These are phyloP conservation scores for Montipora capitata DNA, from an alignment of 92 coral and sea anemone genomes.

Conservation along the genomic window DNA sequence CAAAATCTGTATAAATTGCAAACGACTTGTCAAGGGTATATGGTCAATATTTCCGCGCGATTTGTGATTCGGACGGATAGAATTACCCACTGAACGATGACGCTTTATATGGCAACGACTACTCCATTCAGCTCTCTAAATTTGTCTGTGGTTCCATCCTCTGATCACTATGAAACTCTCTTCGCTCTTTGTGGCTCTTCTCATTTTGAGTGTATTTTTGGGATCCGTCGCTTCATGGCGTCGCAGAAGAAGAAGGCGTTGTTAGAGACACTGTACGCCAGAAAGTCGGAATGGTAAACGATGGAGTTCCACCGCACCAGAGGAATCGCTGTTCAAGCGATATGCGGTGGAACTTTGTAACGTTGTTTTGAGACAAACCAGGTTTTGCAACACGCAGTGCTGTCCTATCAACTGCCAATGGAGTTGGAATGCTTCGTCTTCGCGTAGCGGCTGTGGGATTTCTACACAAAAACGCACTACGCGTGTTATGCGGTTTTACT, in stretches of 20 bases:
- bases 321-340: constrained; percentile 18
- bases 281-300: constrained; percentile 43
- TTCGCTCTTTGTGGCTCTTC: background rate
- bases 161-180: constrained; percentile 7
- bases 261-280: constrained; percentile 56
- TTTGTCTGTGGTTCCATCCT: background rate
- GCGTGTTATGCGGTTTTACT: constrained; percentile 8
- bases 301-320: constrained; percentile 58
- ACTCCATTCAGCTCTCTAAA: background rate
- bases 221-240: constrained; percentile 44
- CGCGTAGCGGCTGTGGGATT: constrained; percentile 79
- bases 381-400: constrained; percentile 38
- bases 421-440: constrained; percentile 77
- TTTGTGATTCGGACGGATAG: background rate
- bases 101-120: background rate
- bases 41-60: background rate
- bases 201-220: background rate
- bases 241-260: constrained; percentile 60
- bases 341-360: constrained; percentile 67
- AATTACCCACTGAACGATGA: background rate
- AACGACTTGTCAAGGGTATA: background rate
- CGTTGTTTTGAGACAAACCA: constrained; percentile 16
- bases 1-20: background rate
- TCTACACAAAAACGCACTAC: constrained; percentile 75
- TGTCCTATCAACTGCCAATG: constrained; percentile 67